Evolutionary conservation across 2,797 vertebrate species (phyloP).

Genomic region (Babyrousa celebensis): DNA sequence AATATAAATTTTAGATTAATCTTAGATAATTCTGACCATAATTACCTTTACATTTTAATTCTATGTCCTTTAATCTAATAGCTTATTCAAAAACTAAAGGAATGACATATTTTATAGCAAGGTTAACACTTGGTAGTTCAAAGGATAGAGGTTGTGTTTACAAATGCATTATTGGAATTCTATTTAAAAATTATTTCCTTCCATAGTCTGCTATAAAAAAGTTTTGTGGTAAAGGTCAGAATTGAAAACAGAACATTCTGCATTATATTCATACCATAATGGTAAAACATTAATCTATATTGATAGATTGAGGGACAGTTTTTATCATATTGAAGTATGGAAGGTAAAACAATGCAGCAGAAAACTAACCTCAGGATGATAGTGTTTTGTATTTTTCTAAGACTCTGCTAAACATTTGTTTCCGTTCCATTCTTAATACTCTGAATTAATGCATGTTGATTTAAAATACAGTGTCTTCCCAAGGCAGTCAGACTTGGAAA

Average conservation of each 20-base stretch:
- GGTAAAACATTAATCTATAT: neutral
- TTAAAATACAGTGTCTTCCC: neutral
- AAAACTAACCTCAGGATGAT: neutral
- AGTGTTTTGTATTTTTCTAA: conserved; percentile 17
- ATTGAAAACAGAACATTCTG: neutral
- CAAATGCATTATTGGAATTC: neutral
- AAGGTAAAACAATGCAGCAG: neutral
- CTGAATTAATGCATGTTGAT: neutral
- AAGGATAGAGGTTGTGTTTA: conserved; percentile 19
- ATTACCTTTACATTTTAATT: neutral
- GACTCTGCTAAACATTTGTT: neutral
- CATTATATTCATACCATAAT: neutral
- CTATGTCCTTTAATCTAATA: neutral
- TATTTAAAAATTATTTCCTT: conserved; percentile 25
- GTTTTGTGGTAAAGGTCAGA: neutral
- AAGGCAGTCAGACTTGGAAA: neutral
- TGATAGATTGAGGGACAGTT: neutral
- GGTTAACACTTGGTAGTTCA: neutral
- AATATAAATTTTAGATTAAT: conserved; percentile 19
- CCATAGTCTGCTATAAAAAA: neutral
- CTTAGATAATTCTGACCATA: neutral
- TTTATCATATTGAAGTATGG: conserved; percentile 10
- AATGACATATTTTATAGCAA: neutral
- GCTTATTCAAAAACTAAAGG: conserved; percentile 3
- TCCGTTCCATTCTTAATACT: neutral